phyloP scores from a whole-genome alignment of 2,113 vertebrate genomes.

The Mustelus asterias region DNA sequence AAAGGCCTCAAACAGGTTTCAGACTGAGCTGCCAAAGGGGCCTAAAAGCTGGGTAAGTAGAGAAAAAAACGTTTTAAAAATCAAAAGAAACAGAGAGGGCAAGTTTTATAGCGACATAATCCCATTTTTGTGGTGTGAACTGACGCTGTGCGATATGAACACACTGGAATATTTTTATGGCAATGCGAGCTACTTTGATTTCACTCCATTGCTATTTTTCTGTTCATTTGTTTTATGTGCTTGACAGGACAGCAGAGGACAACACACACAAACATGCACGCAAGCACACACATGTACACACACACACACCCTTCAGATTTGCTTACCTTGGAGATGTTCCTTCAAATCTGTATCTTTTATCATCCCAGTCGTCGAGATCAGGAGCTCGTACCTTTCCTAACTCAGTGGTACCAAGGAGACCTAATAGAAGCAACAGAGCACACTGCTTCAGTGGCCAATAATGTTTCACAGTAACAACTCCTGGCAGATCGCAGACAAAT shows the following conservation, averaged over 20 bases:
- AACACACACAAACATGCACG: background rate
- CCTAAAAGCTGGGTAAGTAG: background rate
- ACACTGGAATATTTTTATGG: background rate
- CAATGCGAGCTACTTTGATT: background rate
- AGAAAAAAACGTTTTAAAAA: background rate
- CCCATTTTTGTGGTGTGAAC: background rate
- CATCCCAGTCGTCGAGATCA: slow-evolving; percentile 79
- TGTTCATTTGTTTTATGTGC: background rate
- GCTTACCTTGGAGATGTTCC: slow-evolving; percentile 68
- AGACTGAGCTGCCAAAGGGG: background rate
- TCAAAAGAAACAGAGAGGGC: background rate
- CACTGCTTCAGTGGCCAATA: background rate
- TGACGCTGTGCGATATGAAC: background rate
- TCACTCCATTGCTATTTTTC: background rate
- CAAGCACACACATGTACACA: background rate
- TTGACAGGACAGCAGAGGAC: background rate
- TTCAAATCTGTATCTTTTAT: slow-evolving; percentile 73
- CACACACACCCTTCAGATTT: background rate
- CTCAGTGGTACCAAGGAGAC: slow-evolving; percentile 60
- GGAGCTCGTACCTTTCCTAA: slow-evolving; percentile 71
- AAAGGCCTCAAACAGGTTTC: background rate
- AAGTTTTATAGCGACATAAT: background rate
- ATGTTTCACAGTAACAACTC: background rate
- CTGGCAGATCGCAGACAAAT: background rate
- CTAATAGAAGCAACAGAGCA: slow-evolving; percentile 46